phyloP scores from a whole-genome alignment of 2,797 vertebrate species.

The Psittacula echo region DNA sequence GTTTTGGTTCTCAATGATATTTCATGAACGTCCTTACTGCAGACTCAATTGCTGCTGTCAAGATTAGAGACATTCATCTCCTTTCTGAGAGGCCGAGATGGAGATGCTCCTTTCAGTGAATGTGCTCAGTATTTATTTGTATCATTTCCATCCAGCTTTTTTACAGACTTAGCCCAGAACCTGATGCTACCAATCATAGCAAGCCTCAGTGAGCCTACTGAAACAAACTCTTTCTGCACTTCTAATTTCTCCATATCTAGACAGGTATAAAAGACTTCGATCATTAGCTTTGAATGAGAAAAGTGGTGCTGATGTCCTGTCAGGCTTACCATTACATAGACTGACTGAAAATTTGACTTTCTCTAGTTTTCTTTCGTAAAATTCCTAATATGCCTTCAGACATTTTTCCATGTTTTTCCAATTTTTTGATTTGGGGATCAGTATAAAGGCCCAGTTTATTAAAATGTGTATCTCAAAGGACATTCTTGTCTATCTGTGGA shows the following conservation, averaged over 20 bases:
- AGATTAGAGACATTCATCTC: background rate
- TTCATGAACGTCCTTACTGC: background rate
- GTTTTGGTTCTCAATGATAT: background rate
- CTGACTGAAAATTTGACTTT: background rate
- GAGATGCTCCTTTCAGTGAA: background rate
- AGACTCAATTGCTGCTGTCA: background rate
- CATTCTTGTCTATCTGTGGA: background rate
- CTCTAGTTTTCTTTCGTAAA: background rate
- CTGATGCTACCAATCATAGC: background rate
- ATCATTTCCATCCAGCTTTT: background rate
- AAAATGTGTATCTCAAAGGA: background rate
- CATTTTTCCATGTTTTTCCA: background rate
- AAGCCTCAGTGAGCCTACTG: background rate
- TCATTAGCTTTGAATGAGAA: background rate
- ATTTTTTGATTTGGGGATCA: background rate
- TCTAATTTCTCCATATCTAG: background rate
- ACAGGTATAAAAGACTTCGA: background rate
- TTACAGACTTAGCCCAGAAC: background rate
- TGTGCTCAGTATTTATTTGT: background rate
- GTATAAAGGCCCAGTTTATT: background rate
- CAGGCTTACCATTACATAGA: background rate
- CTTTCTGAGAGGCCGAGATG: background rate
- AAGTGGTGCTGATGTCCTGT: background rate
- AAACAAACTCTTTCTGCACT: background rate
- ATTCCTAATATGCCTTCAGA: background rate